phyloP scores from a whole-genome alignment of 2,113 vertebrate species.

The Pomatostomus ruficeps region DNA sequence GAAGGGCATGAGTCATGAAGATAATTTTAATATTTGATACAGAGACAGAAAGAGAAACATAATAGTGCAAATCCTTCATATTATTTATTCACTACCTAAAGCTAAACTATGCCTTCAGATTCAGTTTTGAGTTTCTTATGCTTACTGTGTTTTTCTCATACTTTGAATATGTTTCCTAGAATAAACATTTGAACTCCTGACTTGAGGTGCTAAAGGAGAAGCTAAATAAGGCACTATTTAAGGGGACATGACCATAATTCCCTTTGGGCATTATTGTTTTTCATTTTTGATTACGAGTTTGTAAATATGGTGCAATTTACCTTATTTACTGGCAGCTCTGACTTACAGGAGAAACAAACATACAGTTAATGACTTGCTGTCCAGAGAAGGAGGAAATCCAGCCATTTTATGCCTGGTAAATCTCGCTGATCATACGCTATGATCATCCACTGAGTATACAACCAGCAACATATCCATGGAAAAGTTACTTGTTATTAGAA shows the following conservation, averaged over 20 bases:
- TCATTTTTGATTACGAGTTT: not conserved
- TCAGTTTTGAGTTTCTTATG: not conserved
- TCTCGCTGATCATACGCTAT: not conserved
- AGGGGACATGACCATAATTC: not conserved
- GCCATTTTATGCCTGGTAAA: not conserved
- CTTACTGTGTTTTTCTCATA: not conserved
- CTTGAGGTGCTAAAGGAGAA: not conserved
- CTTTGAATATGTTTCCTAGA: not conserved
- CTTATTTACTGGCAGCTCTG: not conserved
- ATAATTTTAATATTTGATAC: not conserved
- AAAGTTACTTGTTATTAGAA: not conserved
- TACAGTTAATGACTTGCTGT: not conserved
- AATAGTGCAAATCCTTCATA: not conserved
- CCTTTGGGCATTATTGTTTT: not conserved
- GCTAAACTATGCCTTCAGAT: not conserved
- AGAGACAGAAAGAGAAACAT: not conserved
- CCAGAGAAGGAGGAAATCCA: not conserved
- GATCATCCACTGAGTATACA: not conserved
- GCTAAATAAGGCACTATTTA: not conserved
- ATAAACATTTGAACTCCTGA: not conserved
- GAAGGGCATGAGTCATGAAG: not conserved
- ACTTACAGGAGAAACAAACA: not conserved
- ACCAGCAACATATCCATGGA: not conserved
- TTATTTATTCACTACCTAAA: not conserved
- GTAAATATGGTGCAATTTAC: not conserved